A percentile compares a stretch with the other conserved stretches of the same genome.
phyloP scores from a whole-genome alignment of 1,140 invertebrate genomes.

The Zaprionus vittiger region DNA sequence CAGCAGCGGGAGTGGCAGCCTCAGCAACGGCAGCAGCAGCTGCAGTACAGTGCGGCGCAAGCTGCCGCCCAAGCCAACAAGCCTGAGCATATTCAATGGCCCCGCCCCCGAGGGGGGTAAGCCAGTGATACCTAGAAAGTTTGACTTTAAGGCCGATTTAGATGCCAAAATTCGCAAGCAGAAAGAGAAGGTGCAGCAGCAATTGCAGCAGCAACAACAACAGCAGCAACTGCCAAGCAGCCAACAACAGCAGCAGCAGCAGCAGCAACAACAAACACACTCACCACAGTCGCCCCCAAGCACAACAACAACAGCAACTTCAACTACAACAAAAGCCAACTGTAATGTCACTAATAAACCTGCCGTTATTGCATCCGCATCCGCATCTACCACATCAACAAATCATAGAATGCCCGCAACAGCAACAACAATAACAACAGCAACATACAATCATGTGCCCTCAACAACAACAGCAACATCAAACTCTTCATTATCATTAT shows the following conservation, averaged over 20 bases:
- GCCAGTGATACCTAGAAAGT: constrained; percentile 69
- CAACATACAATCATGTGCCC: constrained; percentile 63
- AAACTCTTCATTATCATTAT: constrained; percentile 27
- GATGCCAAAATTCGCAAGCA: constrained; percentile 80
- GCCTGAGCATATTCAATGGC: constrained; percentile 75
- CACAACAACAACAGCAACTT: constrained; percentile 41
- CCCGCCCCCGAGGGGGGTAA: constrained; percentile 32
- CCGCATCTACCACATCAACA: constrained; percentile 33
- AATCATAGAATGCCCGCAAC: constrained; percentile 70
- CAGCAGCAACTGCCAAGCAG: constrained; percentile 37
- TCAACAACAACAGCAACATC: constrained; percentile 25
- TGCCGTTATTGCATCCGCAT: constrained; percentile 65
- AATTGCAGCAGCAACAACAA: constrained; percentile 56
- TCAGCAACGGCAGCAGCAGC: constrained; percentile 34
- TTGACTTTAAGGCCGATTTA: constrained; percentile 80
- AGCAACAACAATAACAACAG: constrained; percentile 46
- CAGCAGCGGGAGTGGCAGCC: constrained; percentile 15
- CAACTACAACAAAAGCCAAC: constrained; percentile 58
- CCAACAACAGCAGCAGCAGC: constrained; percentile 31
- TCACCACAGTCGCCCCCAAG: constrained; percentile 72
- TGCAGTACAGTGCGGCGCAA: constrained; percentile 48
- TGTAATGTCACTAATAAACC: constrained; percentile 79
- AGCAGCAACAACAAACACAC: constrained; percentile 55
- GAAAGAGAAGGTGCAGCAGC: constrained; percentile 74
- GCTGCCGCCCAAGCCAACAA: constrained; percentile 72